phyloP scores from a whole-genome alignment of 2,797 vertebrate genomes.

The Micromesistius poutassou region DNA sequence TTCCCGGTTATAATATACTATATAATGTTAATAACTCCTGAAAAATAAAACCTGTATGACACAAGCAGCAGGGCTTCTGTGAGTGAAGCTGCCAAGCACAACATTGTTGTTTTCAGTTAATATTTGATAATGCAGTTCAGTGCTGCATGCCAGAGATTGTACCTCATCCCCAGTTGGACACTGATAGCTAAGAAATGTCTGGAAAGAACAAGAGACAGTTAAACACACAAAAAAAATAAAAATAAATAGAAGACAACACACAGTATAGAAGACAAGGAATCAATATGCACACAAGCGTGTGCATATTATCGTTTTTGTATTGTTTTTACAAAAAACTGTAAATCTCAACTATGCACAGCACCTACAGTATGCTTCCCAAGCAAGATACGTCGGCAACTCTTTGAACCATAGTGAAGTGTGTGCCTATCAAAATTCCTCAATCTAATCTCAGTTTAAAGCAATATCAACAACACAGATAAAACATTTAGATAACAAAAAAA shows the following conservation, averaged over 20 bases:
- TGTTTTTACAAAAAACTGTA: neutral
- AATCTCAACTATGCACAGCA: neutral
- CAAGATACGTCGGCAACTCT: neutral
- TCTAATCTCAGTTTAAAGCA: neutral
- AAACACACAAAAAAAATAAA: slow-evolving; percentile 45
- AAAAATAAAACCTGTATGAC: neutral
- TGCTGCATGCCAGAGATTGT: slow-evolving; percentile 67
- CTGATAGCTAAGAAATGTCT: slow-evolving; percentile 77
- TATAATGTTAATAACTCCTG: neutral
- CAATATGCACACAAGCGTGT: neutral
- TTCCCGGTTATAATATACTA: neutral
- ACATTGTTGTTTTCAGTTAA: slow-evolving; percentile 13
- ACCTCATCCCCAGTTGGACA: slow-evolving; percentile 73
- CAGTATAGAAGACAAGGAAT: neutral
- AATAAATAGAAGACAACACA: slow-evolving; percentile 17
- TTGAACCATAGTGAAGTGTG: neutral
- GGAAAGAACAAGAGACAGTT: slow-evolving; percentile 69
- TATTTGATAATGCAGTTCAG: slow-evolving; percentile 38
- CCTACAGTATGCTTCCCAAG: neutral
- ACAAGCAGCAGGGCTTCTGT: slow-evolving; percentile 28
- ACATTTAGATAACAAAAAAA: neutral
- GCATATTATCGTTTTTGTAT: neutral
- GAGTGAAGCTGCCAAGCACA: slow-evolving; percentile 59
- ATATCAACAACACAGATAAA: neutral
- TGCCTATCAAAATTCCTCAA: neutral